Evolutionary conservation across 1,140 invertebrate genomes (phyloP).

Genomic region (Conopomorpha cramerella): DNA sequence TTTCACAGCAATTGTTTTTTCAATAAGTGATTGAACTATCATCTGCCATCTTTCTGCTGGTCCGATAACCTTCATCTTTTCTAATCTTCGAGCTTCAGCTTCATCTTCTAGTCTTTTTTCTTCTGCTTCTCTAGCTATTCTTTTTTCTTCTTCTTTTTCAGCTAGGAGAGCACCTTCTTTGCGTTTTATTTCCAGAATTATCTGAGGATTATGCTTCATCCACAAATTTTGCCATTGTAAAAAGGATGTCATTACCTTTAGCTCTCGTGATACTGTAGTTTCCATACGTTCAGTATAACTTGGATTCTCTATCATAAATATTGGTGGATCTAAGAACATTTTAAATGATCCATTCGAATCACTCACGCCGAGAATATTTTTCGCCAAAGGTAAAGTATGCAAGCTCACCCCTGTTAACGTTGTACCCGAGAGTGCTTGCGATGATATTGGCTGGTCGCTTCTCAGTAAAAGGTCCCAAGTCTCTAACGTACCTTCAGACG

Average conservation of each 20-base stretch:
- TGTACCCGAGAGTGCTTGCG: slow-evolving; percentile 40
- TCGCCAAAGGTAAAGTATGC: slow-evolving; percentile 48
- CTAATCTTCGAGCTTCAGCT: slow-evolving; percentile 29
- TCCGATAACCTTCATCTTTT: slow-evolving; percentile 31
- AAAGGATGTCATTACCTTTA: slow-evolving; percentile 41
- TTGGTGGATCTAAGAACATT: slow-evolving; percentile 59
- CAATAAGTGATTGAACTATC: slow-evolving; percentile 48
- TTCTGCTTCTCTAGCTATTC: slow-evolving; percentile 31
- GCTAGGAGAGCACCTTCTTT: slow-evolving; percentile 37
- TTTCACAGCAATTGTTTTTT: slow-evolving; percentile 51
- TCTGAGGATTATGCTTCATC: slow-evolving; percentile 43
- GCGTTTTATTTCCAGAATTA: slow-evolving; percentile 37
- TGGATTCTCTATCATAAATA: slow-evolving; percentile 43
- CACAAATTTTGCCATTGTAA: slow-evolving; percentile 40
- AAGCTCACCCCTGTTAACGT: slow-evolving; percentile 59
- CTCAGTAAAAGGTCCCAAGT: slow-evolving; percentile 45
- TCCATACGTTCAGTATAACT: slow-evolving; percentile 26
- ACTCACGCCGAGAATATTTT: slow-evolving; percentile 60
- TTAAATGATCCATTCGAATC: slow-evolving; percentile 67
- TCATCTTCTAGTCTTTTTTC: slow-evolving; percentile 39
- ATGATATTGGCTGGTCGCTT: slow-evolving; percentile 40
- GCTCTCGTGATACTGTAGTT: slow-evolving; percentile 35
- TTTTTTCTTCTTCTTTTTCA: slow-evolving; percentile 46
- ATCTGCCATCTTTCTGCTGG: slow-evolving; percentile 49
- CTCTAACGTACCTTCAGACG: slow-evolving; percentile 41